These are phyloP conservation scores for Drosophila nr. perissopoda DNA, from an alignment of 2,888 invertebrate species.

Conservation along the genomic window DNA sequence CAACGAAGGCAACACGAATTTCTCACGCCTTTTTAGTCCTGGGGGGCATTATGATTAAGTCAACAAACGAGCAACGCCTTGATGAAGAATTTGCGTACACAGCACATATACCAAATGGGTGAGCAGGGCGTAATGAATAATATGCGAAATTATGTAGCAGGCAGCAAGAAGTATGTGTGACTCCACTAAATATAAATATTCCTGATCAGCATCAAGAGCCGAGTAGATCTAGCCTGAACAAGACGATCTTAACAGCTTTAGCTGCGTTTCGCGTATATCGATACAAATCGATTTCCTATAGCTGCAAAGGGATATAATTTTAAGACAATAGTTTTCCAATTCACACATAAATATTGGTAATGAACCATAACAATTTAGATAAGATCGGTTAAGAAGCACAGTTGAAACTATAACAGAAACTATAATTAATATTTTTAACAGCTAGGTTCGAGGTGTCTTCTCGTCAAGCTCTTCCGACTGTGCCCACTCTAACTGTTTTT, in stretches of 20 bases:
- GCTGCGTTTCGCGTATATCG: too few relatives aligned
- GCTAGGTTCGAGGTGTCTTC: background rate
- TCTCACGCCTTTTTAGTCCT: slow-evolving; percentile 11
- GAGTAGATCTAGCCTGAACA: background rate
- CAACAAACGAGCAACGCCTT: background rate
- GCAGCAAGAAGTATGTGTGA: background rate
- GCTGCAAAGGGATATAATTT: background rate
- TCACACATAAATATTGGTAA: background rate
- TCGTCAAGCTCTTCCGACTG: background rate
- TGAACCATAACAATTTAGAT: background rate
- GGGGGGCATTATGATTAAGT: background rate
- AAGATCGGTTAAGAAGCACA: background rate
- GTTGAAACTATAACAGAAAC: too few relatives aligned
- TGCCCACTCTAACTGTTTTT: background rate
- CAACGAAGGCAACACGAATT: slow-evolving; percentile 17
- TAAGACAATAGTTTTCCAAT: too few relatives aligned
- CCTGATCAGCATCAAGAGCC: background rate
- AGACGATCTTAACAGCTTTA: background rate
- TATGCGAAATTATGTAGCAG: background rate
- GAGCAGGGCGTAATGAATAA: background rate
- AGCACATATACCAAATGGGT: background rate
- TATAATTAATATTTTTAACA: background rate
- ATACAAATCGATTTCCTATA: background rate
- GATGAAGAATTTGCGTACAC: background rate
- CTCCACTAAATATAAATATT: background rate